These are phyloP conservation scores for Strigamia maritima DNA, from an alignment of 2,888 invertebrate species.

Conservation along the genomic window DNA sequence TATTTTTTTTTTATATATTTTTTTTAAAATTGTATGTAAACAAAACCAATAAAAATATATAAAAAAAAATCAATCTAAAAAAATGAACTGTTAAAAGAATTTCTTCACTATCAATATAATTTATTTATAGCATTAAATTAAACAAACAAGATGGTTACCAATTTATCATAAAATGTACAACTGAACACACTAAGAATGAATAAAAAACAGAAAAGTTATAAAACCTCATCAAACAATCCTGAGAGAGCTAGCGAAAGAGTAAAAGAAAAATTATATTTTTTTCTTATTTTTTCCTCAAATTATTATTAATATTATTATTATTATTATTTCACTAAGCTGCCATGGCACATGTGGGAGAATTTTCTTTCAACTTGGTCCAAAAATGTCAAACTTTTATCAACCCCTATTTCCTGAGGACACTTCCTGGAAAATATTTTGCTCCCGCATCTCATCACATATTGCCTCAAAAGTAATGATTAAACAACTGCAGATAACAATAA, in stretches of 20 bases:
- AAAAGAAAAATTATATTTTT: neutral
- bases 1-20: neutral
- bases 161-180: neutral
- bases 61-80: neutral
- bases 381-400: constrained; percentile 25
- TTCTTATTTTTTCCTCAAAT: neutral
- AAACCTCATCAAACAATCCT: constrained; percentile 17
- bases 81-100: no score
- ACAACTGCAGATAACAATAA: neutral
- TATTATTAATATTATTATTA: neutral
- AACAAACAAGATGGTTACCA: constrained; percentile 26
- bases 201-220: neutral
- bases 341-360: constrained; percentile 30
- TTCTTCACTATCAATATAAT: no score
- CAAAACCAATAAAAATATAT: neutral
- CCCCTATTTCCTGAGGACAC: constrained; percentile 30
- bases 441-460: constrained; percentile 20
- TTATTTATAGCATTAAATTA: neutral
- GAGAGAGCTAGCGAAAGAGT: neutral
- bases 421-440: constrained; percentile 31
- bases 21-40: neutral
- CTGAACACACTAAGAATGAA: neutral
- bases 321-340: constrained; percentile 17
- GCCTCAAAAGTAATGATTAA: constrained; percentile 9
- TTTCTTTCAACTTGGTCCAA: constrained; percentile 23